Base-by-base conservation (phyloP, 2,888 invertebrate genomes). In the Brenthis ino region DNA sequence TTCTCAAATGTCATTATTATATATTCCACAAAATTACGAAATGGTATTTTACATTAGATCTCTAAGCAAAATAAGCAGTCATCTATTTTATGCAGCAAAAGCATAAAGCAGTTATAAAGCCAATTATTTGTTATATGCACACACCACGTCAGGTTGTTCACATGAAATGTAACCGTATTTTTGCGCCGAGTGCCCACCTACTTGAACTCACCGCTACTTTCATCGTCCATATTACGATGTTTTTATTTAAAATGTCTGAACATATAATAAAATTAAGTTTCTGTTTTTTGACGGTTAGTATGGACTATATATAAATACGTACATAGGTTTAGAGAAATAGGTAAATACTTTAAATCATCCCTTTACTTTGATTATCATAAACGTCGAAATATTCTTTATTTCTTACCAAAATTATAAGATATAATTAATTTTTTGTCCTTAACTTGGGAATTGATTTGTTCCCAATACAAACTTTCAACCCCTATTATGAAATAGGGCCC, bases 131-230 rank as follows among this genome's bases (percentile, higher is more conserved):
- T 57, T 54, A 56, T 63, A 70, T 61, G 51, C 58, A 71, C 57
- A 67, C 67, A 60, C 67, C 68, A 67, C 64, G 70, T 64, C 61
- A 54, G 57, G 47, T 24, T 64, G 48, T 67, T 70, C 57, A 67
- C 70, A 73, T 68, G 71, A 75, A 74, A 75, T 75, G 72, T 73
- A 60, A 73, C 73, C 71, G 66, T 75, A 76, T 74, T 76, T 76
- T 77, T 77, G 74, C 70, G 70, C 69, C 57, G 66, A 72, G 68
- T 66, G 69, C 67, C 58, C 67, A 68, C 64, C 72, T 70, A 76
- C 75, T 76, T 75, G 70, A 75, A 71, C 69, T 70, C 71, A 66
- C 67, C 70, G 72, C 71, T 61, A 71, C 71, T 70, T 74, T 65
- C 65, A 70, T 64, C 61, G 72, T 68, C 60, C 66, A 71, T 58